A percentile compares a stretch with the other conserved stretches of the same genome.
These are phyloP conservation scores for Syrphus vitripennis DNA, from an alignment of 2,888 invertebrate genomes.

Conservation along the genomic window DNA sequence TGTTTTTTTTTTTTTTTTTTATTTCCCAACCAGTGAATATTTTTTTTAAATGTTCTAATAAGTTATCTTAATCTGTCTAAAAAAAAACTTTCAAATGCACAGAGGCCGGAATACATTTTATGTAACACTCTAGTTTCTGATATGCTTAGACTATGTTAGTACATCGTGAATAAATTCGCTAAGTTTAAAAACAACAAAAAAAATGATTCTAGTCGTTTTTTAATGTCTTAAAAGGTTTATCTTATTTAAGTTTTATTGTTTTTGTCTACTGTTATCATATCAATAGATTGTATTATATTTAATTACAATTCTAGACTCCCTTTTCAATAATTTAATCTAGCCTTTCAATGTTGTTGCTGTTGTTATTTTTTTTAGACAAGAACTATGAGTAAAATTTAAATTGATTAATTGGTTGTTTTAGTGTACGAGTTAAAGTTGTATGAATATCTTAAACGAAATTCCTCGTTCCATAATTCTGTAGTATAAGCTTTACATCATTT, in stretches of 20 bases:
- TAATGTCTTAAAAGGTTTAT: neutral
- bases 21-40: too few relatives aligned
- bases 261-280: neutral
- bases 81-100: too few relatives aligned
- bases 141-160: too few relatives aligned
- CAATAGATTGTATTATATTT: neutral
- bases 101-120: too few relatives aligned
- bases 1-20: neutral
- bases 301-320: neutral
- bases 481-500: neutral
- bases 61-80: too few relatives aligned
- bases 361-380: neutral
- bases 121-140: too few relatives aligned
- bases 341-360: neutral
- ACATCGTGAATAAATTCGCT: neutral
- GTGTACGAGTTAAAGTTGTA: neutral
- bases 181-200: neutral
- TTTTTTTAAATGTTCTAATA: too few relatives aligned
- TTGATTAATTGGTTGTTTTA: constrained; percentile 30
- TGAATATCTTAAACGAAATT: neutral
- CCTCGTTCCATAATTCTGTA: neutral
- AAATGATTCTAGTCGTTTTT: too few relatives aligned
- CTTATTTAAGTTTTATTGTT: neutral
- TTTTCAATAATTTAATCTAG: neutral
- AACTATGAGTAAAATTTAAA: neutral